Evolutionary conservation across 2,113 vertebrate species (phyloP).

Genomic region (Nansenia antarctica): DNA sequence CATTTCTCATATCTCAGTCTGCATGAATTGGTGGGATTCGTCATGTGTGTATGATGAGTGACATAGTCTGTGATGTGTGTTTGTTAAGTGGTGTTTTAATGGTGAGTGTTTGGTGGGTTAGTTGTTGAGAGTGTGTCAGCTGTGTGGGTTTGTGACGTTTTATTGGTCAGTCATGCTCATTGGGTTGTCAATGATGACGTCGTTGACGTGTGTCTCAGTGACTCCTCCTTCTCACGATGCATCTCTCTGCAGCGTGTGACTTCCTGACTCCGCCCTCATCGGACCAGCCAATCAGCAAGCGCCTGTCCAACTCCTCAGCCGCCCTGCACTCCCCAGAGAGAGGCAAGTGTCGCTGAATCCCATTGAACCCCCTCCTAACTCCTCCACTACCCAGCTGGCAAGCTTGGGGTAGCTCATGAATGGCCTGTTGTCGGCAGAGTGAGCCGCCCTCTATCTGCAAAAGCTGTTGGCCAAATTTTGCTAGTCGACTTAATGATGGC

Average conservation of each 20-base stretch:
- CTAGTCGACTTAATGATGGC: too few species aligned
- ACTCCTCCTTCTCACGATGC: not conserved
- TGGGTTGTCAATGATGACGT: not conserved
- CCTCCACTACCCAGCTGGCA: too few species aligned
- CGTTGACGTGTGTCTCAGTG: not conserved
- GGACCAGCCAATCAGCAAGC: slow-evolving; percentile 62
- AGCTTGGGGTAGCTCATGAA: too few species aligned
- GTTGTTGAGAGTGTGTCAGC: not conserved
- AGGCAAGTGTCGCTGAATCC: too few species aligned
- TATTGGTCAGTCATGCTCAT: not conserved
- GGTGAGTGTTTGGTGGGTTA: not conserved
- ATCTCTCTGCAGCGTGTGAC: slow-evolving; percentile 43
- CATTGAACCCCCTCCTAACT: too few species aligned
- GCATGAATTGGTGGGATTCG: not conserved
- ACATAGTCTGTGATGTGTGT: not conserved
- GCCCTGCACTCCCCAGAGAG: slow-evolving; percentile 60
- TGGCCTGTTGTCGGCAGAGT: too few species aligned
- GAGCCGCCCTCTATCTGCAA: too few species aligned
- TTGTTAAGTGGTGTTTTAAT: not conserved
- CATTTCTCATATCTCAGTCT: too few species aligned
- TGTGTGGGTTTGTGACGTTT: not conserved
- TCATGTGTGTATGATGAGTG: not conserved
- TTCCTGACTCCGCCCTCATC: slow-evolving; percentile 56
- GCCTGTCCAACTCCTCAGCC: slow-evolving; percentile 67
- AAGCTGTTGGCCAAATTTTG: too few species aligned